Percentiles rank a stretch among this genome's conserved stretches.
Conservation (phyloP, 1,140 invertebrate species). For the Elymnias hypermnestra region DNA sequence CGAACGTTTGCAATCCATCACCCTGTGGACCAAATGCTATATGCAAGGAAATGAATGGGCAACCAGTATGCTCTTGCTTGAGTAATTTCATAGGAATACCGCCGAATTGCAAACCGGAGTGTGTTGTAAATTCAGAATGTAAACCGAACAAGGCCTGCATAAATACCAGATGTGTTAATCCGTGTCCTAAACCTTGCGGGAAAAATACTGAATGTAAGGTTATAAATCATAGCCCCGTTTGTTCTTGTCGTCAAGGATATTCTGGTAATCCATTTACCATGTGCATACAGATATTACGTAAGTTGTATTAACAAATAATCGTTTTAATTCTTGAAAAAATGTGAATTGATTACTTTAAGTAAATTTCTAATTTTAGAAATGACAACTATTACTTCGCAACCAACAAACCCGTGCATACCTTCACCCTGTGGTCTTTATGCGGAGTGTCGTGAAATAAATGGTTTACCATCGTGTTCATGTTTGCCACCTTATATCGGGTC, state of each 20-base stretch:
- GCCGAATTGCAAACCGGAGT: slow-evolving; percentile 79
- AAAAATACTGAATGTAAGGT: slow-evolving; percentile 76
- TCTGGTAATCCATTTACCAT: slow-evolving; percentile 78
- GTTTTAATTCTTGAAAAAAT: background rate
- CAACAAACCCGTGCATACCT: slow-evolving; percentile 83
- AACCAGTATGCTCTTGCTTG: slow-evolving; percentile 79
- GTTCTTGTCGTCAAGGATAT: slow-evolving; percentile 75
- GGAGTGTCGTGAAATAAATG: slow-evolving; percentile 79
- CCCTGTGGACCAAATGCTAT: slow-evolving; percentile 59
- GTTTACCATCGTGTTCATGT: slow-evolving; percentile 80
- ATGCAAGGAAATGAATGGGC: slow-evolving; percentile 59
- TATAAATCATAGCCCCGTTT: slow-evolving; percentile 78
- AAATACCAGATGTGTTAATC: slow-evolving; percentile 80
- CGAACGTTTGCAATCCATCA: slow-evolving; percentile 77
- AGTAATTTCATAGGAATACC: slow-evolving; percentile 77
- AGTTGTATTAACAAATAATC: slow-evolving; percentile 65
- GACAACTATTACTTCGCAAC: slow-evolving; percentile 37
- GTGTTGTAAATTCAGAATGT: slow-evolving; percentile 81
- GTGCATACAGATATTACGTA: slow-evolving; percentile 78
- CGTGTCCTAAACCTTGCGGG: slow-evolving; percentile 77
- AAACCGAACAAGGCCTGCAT: slow-evolving; percentile 78
- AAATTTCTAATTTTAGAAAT: slow-evolving; percentile 41
- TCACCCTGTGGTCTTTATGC: slow-evolving; percentile 89
- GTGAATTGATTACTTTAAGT: no score
- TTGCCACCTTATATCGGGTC: slow-evolving; percentile 80